Base-by-base conservation (phyloP, 2,888 invertebrate genomes). In the Arctia plantaginis region DNA sequence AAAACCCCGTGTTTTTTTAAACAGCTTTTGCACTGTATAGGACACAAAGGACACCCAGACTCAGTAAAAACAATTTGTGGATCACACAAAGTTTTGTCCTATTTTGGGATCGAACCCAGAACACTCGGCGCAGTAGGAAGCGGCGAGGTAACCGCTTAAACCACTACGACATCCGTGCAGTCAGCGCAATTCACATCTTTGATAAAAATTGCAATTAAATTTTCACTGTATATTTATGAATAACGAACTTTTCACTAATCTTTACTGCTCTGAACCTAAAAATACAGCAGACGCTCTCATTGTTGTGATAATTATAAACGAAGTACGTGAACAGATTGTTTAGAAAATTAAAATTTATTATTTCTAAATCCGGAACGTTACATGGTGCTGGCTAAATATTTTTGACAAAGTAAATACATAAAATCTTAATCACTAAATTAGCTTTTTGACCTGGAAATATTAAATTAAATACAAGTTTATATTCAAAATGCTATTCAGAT, bases 381-480 rank as follows among this genome's bases (percentile, higher is more conserved):
- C 27, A 66, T 33, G 41, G 41, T 44, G 59, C 41, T 35, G 55
- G 41, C 1, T 44, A 44, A 72, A 66, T 59, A 59, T 59, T 67
- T 59, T 23, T 15, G n/a, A 27, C 10, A n/a, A 62, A 47, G 59
- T 62, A 8, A 67, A 41, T 62, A 68, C 18, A 23, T 10, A 71
- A 72, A 77, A 62, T 75, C 18, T 44, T 10, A 62, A 39, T 55
- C 47, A 65, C 72, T 67, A 69, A 66, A 66, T 71, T 35, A 71
- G 62, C 76, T 75, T 59, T 76, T 51, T 23, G 64, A 74, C 68
- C 73, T 77, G 72, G 27, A 67, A 72, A 59, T 73, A 72, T 78
- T 76, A 59, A 66, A 67, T 73, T 75, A 66, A 71, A 73, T 73
- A 76, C 51, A 47, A 79, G 65, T 79, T 79, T 62, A 59, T n/a